phyloP scores from a whole-genome alignment of 2,113 vertebrate species.

The Rousettus leschenaultii region DNA sequence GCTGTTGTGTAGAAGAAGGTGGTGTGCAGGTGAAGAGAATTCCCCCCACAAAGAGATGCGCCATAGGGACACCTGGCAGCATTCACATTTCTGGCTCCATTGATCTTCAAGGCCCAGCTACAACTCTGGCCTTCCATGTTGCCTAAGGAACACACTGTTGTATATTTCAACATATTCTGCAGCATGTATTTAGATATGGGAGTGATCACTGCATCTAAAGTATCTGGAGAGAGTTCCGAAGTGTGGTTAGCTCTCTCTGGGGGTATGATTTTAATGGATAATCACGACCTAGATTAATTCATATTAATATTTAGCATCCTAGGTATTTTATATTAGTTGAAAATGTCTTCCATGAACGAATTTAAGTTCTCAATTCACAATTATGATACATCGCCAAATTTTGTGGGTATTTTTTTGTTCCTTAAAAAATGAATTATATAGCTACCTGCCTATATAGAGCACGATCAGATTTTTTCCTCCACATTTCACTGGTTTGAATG shows the following conservation, averaged over 20 bases:
- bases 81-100: neutral
- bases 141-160: neutral
- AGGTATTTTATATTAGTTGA: neutral
- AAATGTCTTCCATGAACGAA: neutral
- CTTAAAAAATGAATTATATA: neutral
- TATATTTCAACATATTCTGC: neutral
- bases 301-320: neutral
- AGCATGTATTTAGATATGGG: neutral
- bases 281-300: neutral
- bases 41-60: neutral
- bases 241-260: neutral
- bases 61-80: neutral
- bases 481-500: slow-evolving; percentile 35
- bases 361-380: neutral
- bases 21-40: neutral
- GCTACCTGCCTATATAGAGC: neutral
- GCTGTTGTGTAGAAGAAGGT: neutral
- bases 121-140: neutral
- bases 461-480: neutral
- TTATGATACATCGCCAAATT: neutral
- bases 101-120: neutral
- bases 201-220: neutral
- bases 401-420: neutral
- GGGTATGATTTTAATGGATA: neutral
- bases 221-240: neutral